These are phyloP conservation scores for Myotis daubentonii DNA, from an alignment of 2,797 vertebrate species.

Conservation along the genomic window DNA sequence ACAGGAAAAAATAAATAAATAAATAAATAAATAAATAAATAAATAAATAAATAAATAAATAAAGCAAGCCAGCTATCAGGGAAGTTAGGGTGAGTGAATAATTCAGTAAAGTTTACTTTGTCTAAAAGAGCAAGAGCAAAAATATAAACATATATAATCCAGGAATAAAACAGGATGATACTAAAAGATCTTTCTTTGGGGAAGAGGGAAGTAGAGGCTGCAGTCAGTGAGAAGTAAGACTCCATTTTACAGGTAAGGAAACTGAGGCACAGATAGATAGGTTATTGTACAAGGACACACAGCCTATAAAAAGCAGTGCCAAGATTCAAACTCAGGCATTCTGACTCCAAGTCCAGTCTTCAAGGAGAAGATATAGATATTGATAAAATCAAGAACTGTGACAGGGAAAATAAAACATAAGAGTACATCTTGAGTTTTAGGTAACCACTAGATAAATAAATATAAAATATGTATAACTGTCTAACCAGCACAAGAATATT, in stretches of 20 bases:
- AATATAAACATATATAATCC: background rate
- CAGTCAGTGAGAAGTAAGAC: background rate
- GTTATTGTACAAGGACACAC: background rate
- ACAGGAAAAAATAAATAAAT: conserved; percentile 5
- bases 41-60: background rate
- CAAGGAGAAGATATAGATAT: background rate
- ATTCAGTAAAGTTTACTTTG: background rate
- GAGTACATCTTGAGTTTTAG: background rate
- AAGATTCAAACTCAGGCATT: conserved; percentile 7
- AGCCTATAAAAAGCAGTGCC: background rate
- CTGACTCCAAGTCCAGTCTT: background rate
- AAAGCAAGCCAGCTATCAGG: background rate
- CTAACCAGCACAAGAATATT: background rate
- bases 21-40: background rate
- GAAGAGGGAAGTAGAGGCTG: background rate
- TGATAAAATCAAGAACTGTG: background rate
- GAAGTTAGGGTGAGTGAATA: background rate
- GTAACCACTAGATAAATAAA: background rate
- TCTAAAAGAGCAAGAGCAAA: background rate
- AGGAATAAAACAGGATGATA: background rate
- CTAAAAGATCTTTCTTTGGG: background rate
- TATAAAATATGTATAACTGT: background rate
- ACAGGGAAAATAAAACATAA: background rate
- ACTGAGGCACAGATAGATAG: background rate
- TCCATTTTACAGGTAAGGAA: conserved; percentile 7